Evolutionary conservation across 2,888 invertebrate genomes (phyloP).

Genomic region (Elmis aenea): DNA sequence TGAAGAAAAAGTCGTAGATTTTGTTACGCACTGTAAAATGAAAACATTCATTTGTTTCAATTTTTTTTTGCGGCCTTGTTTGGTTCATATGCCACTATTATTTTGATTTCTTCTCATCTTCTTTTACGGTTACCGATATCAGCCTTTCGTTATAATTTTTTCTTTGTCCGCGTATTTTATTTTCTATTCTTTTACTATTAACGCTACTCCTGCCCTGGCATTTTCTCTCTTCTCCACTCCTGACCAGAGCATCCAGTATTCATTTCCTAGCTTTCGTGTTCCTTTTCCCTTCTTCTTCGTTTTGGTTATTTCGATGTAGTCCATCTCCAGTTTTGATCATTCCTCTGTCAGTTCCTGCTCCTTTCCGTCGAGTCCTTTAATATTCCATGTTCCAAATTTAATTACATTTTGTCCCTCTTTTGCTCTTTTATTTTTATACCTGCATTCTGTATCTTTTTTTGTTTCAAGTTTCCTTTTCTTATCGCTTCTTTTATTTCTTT

Average conservation of each 20-base stretch:
- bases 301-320: slow-evolving; percentile 1
- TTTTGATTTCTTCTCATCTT: too few relatives aligned
- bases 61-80: too few relatives aligned
- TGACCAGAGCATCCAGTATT: slow-evolving; percentile 1
- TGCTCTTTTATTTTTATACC: too few relatives aligned
- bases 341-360: slow-evolving; percentile 1
- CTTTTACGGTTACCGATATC: too few relatives aligned
- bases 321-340: neutral
- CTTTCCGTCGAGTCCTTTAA: neutral
- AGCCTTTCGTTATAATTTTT: slow-evolving; percentile 1
- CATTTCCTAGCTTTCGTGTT: neutral
- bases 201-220: slow-evolving; percentile 1
- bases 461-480: neutral
- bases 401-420: neutral
- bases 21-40: too few relatives aligned
- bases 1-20: too few relatives aligned
- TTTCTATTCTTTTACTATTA: slow-evolving; percentile 3
- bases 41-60: too few relatives aligned
- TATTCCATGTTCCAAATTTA: slow-evolving; percentile 1
- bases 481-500: neutral
- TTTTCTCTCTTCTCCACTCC: neutral
- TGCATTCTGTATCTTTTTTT: neutral
- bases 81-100: too few relatives aligned
- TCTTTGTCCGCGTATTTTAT: neutral
- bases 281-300: slow-evolving; percentile 2